Evolutionary conservation across 2,888 invertebrate species (phyloP).

Genomic region (Eremobia ochroleuca): DNA sequence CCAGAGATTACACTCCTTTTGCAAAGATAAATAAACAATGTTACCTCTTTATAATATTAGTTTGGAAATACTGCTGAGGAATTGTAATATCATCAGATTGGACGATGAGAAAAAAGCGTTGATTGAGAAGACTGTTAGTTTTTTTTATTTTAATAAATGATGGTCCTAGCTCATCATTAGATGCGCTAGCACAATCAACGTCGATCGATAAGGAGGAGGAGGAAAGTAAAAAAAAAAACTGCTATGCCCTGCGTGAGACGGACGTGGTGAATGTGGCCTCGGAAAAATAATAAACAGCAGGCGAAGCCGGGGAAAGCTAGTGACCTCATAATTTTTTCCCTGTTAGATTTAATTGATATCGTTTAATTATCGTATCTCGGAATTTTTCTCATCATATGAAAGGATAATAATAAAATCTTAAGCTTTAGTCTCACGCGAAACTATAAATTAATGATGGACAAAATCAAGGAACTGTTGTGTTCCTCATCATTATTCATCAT

Average conservation of each 20-base stretch:
- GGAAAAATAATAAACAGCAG: neutral
- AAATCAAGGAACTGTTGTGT: slow-evolving; percentile 26
- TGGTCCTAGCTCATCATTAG: no score
- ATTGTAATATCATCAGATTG: neutral
- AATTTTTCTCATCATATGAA: slow-evolving; percentile 51
- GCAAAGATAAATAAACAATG: neutral
- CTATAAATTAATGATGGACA: slow-evolving; percentile 49
- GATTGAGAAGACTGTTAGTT: neutral
- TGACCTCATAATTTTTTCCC: neutral
- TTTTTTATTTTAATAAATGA: neutral
- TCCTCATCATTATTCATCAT: slow-evolving; percentile 26
- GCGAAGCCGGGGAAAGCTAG: neutral
- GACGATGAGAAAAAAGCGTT: neutral
- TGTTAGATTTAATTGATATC: neutral
- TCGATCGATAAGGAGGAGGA: no score
- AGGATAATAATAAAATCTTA: no score
- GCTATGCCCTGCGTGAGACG: neutral
- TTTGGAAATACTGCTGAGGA: neutral
- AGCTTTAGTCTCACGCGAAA: slow-evolving; percentile 44
- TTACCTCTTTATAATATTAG: neutral
- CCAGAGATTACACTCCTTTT: neutral
- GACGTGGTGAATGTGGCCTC: neutral
- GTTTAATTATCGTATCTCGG: neutral
- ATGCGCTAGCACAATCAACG: neutral
- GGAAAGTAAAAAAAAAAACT: neutral